phyloP scores from a whole-genome alignment of 2,888 invertebrate species.

The Steinernema carpocapsae region DNA sequence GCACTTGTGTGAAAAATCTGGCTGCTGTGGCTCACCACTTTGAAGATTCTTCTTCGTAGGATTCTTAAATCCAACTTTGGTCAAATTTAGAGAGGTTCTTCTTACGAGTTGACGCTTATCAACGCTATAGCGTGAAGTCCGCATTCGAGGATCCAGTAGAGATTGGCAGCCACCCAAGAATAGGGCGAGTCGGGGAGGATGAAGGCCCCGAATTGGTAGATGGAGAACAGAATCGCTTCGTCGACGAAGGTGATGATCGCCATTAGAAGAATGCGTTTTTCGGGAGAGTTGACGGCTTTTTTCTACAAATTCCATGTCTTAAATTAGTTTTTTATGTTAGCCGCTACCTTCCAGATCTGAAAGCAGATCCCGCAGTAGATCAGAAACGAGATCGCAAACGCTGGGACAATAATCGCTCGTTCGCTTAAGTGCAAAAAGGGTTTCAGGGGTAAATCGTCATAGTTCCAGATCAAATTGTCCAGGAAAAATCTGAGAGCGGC shows the following conservation, averaged over 20 bases:
- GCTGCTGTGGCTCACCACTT: background rate
- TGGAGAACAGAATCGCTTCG: slow-evolving; percentile 17
- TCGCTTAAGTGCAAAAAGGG: background rate
- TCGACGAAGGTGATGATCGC: slow-evolving; percentile 10
- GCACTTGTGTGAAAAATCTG: background rate
- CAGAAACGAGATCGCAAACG: slow-evolving; percentile 3
- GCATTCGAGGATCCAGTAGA: slow-evolving; percentile 5
- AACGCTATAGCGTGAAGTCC: slow-evolving; percentile 4
- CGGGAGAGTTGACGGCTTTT: background rate
- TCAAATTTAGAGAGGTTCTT: no score
- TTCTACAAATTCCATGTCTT: background rate
- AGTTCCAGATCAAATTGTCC: background rate
- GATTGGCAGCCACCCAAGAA: background rate
- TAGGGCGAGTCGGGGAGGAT: slow-evolving; percentile 6
- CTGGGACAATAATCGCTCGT: background rate
- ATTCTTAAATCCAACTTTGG: no score
- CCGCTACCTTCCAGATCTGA: background rate
- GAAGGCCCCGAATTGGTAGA: slow-evolving; percentile 2
- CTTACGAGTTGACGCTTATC: background rate
- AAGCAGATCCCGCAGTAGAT: background rate
- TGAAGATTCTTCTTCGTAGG: no score
- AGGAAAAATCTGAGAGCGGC: background rate
- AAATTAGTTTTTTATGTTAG: background rate
- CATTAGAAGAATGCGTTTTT: background rate
- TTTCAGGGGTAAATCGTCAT: background rate